Conservation (phyloP, 1,140 invertebrate species). For the Homarus americanus region DNA sequence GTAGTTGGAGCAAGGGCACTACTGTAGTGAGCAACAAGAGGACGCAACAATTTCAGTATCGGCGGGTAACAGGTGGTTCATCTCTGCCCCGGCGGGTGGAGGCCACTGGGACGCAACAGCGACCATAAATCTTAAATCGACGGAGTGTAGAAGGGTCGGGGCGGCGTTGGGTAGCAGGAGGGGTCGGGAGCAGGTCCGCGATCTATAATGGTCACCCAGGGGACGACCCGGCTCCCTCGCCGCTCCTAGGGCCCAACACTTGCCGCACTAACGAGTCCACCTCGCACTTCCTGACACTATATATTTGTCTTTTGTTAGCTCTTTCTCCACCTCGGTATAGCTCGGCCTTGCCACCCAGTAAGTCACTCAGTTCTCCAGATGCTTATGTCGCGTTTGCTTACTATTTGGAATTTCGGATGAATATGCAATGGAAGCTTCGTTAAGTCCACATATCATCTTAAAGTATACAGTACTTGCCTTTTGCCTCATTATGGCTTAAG, state of each 20-base stretch:
- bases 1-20: background rate
- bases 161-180: background rate
- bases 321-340: background rate
- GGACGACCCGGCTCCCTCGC: background rate
- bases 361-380: too few relatives aligned
- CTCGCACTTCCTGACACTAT: background rate
- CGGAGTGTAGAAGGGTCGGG: constrained; percentile 13
- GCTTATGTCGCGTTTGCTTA: too few relatives aligned
- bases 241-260: background rate
- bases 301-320: background rate
- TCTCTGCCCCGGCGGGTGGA: constrained; percentile 4
- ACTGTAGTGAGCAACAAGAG: background rate
- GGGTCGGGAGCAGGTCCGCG: background rate
- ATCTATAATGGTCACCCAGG: constrained; percentile 46
- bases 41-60: background rate
- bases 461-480: too few relatives aligned
- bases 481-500: too few relatives aligned
- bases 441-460: too few relatives aligned
- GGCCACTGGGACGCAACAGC: constrained; percentile 16
- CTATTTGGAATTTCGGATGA: too few relatives aligned
- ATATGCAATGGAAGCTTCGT: too few relatives aligned
- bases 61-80: constrained; percentile 27
- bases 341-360: too few relatives aligned
- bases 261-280: background rate
- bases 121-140: constrained; percentile 40